Base-by-base conservation (phyloP, 2,797 vertebrate species). In the Xenopus petersii region DNA sequence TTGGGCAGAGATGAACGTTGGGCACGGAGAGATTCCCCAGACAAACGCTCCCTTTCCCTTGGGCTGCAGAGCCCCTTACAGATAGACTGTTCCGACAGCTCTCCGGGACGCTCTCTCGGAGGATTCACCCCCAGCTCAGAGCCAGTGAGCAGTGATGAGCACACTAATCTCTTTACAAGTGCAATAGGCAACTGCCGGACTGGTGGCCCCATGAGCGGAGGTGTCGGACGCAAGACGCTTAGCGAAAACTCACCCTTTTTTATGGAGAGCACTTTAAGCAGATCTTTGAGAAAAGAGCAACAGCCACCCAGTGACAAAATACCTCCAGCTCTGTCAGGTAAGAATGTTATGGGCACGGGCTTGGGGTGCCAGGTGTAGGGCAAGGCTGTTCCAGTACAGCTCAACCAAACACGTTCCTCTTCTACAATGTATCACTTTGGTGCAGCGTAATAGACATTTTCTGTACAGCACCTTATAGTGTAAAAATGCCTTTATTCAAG, bases 131-230 rank as follows among this genome's bases (percentile, higher is more conserved):
- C 91, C 3, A 83, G 72, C 81, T 88, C 91, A 0, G 92, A 93
- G 81, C 81, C 84, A 0, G 80, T 82, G 73, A 81, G 85, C 86
- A 86, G 60, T 0, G 91, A 93, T 0, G 92, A 93, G 56, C 95
- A 98, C 83, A 95, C 94, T 36, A 98, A 96, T 83, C 92, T 98
- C 81, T 96, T 97, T 85, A 94, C 95, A 74, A 94, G 93, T 80
- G 94, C 94, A 86, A 93, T 93, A 85, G 92, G 91, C 79, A 91
- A 84, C 88, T 91, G 90, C 88, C 86, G 90, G 75, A 87, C 78
- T 62, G 11, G 85, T 49, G 81, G 71, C 75, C 82, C 88, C 72
- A 84, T 87, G 63, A 87, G 87, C 73, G 81, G 89, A 71, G 91
- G 86, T 15, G 3, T 16, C 12, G 86, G 92, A 64, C 90, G 89